Evolutionary conservation across 2,888 invertebrate genomes (phyloP).

Genomic region (Germaria angustata): DNA sequence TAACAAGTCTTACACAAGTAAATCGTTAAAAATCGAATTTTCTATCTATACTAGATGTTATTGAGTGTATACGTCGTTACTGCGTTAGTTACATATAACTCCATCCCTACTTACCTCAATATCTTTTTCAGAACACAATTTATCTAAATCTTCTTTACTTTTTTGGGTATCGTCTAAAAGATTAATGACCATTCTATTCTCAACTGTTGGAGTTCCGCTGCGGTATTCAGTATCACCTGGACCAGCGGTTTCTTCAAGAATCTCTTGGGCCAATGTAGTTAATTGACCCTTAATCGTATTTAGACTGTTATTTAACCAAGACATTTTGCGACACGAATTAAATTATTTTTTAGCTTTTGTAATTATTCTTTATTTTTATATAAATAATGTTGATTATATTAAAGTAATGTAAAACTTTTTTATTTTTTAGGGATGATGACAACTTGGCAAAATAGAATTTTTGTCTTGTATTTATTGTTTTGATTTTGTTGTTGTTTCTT

Average conservation of each 20-base stretch:
- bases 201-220: conserved; percentile 60
- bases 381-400: not conserved
- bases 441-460: conserved; percentile 72
- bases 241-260: conserved; percentile 88
- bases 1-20: not conserved
- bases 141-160: conserved; percentile 81
- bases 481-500: conserved; percentile 62
- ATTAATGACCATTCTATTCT: conserved; percentile 70
- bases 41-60: conserved; percentile 52
- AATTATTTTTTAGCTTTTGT: conserved; percentile 24
- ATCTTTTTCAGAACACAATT: conserved; percentile 83
- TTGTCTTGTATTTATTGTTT: conserved; percentile 67
- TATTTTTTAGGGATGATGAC: conserved; percentile 64
- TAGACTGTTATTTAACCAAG: conserved; percentile 84
- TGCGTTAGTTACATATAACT: not conserved
- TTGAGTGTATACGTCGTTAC: not conserved
- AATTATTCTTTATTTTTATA: not conserved
- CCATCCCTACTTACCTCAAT: conserved; percentile 81
- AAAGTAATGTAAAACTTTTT: not conserved
- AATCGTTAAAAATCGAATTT: conserved; percentile 58
- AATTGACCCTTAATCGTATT: conserved; percentile 91
- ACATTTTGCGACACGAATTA: conserved; percentile 79
- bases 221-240: conserved; percentile 74
- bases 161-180: conserved; percentile 75
- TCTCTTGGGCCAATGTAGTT: conserved; percentile 91